Base-by-base conservation (phyloP, 2,113 vertebrate genomes). In the Xyliphius kryptos region DNA sequence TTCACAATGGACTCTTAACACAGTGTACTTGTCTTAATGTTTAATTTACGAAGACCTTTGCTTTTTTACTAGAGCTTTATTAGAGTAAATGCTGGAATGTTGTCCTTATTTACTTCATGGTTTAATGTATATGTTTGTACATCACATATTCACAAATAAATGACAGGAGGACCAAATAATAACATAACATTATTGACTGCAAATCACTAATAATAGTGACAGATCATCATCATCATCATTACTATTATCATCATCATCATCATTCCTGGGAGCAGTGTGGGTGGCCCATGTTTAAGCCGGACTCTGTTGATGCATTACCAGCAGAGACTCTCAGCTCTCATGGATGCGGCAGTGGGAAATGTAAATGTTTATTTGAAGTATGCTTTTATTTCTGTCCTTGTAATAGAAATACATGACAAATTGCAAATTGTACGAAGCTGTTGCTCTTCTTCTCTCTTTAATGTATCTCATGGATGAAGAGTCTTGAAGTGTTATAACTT, bases 301-400 rank as follows among this genome's bases (percentile, higher is more conserved):
- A 51, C 63, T 56, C 43, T 12, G 40, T 22, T 55, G 70, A 72
- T 72, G 66, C 50, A 58, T 46, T 40, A 47, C 17, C 38, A 60
- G 40, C 36, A 37, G 20, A 1, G 9, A 50, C n/a, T 44, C 40
- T n/a, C 57, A 38, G 41, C 37, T 38, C 57, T 60, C 62, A 61
- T 66, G 60, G 61, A 75, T 71, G 70, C 69, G 66, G 63, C 68
- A 67, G 62, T 62, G 67, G 26, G 68, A 49, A 58, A 71, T 73
- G 58, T 67, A 61, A 69, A 67, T 69, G 68, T 75, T 77, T 75
- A 68, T 62, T 53, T 50, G 59, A 68, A 60, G 51, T 63, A 56
- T 64, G 55, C 51, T 59, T 66, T 67, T 68, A 67, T 70, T 56
- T 70, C 32, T 32, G 46, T 38, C 9, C 53, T 58, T 65, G 63